phyloP scores from a whole-genome alignment of 2,888 invertebrate genomes.

The Drosophila stalkeri region DNA sequence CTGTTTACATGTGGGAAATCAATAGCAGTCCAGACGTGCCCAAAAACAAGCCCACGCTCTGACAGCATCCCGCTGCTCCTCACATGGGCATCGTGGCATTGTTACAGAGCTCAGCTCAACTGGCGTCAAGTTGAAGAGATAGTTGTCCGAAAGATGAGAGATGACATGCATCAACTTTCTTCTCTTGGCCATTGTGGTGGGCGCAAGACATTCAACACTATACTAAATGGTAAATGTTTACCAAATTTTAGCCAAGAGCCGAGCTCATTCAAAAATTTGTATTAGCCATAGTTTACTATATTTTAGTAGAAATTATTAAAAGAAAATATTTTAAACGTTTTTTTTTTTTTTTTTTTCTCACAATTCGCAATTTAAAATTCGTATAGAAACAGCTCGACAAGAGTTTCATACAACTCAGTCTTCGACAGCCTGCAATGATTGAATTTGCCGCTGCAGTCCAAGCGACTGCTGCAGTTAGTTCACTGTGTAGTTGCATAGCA shows the following conservation, averaged over 20 bases:
- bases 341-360: no score
- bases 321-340: no score
- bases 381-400: neutral
- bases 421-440: neutral
- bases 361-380: neutral
- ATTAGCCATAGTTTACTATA: neutral
- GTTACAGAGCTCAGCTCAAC: constrained; percentile 5
- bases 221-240: neutral
- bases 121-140: constrained; percentile 23
- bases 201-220: constrained; percentile 6
- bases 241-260: neutral
- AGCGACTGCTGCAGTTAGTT: neutral
- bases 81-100: neutral
- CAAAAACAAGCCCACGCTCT: constrained; percentile 42
- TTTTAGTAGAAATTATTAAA: neutral
- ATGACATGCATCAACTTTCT: constrained; percentile 32
- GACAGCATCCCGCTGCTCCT: constrained; percentile 29
- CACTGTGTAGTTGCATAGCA: neutral
- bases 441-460: neutral
- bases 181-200: constrained; percentile 7
- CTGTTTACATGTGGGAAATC: constrained; percentile 43
- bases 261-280: neutral
- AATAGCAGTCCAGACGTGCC: constrained; percentile 43
- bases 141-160: constrained; percentile 25
- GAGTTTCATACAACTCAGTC: neutral